phyloP scores from a whole-genome alignment of 2,888 invertebrate genomes.

The Conchocele bisecta region DNA sequence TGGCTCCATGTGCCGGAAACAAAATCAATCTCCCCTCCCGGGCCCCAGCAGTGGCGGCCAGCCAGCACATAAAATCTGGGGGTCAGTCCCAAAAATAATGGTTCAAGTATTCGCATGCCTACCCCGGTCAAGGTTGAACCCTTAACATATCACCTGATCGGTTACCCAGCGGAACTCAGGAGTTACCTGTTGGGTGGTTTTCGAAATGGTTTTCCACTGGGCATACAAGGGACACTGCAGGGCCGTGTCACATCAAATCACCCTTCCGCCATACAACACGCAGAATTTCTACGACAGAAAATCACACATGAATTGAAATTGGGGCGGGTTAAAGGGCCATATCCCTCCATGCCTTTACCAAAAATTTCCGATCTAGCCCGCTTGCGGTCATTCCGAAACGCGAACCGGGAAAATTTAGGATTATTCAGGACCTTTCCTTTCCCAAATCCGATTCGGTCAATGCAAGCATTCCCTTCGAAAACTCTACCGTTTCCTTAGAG shows the following conservation, averaged over 20 bases:
- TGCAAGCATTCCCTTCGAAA: not conserved
- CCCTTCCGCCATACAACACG: not conserved
- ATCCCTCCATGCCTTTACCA: conserved; percentile 18
- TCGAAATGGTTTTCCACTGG: conserved; percentile 4
- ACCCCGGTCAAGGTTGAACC: too few species aligned
- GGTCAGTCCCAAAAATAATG: too few species aligned
- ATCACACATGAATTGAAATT: conserved; percentile 19
- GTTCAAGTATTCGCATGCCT: too few species aligned
- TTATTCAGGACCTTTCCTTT: conserved; percentile 51
- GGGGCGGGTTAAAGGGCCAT: conserved; percentile 28
- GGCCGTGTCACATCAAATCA: not conserved
- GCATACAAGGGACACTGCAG: not conserved
- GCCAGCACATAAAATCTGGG: too few species aligned
- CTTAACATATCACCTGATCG: too few species aligned
- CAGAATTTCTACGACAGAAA: conserved; percentile 16
- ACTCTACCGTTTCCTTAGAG: not conserved
- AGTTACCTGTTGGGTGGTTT: conserved; percentile 4
- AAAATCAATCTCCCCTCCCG: too few species aligned
- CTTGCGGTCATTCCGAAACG: conserved; percentile 46
- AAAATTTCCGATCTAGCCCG: conserved; percentile 34
- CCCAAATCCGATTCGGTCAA: conserved; percentile 9
- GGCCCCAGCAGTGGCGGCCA: too few species aligned
- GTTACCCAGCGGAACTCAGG: too few species aligned
- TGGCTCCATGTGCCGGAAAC: too few species aligned
- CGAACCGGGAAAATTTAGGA: conserved; percentile 8